Evolutionary conservation across 2,888 invertebrate genomes (phyloP), one percentile per base, ranked within the genome.

Genomic region (Aphidius colemani): DNA sequence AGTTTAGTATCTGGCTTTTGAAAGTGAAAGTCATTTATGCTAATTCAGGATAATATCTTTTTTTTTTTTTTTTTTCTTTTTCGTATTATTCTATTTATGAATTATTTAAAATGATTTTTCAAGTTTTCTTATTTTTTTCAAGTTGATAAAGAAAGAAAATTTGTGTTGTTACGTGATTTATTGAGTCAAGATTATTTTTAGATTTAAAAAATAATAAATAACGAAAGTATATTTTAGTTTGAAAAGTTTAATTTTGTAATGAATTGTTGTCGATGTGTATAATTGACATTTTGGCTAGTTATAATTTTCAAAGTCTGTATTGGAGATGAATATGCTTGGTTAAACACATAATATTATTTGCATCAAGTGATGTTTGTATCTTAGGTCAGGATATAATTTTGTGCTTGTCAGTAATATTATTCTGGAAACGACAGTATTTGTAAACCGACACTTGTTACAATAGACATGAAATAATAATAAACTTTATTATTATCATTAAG

Each of bases 11-110:
- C 51, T 50, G 67, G 62, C 50, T 67, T 66, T 62, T 64, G 59
- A 18, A 60, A 61, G 55, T 60, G 53, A 59, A 50, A 67, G 60
- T 62, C 60, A 55, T 53, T 67, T 49, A 53, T 63, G 61, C 49
- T 55, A 59, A 64, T 59, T 53, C 57, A 58, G 39, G 56, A 59
- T 57, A 53, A 53, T 46, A 62, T 50, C 51, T 45, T 56, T 48
- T 13, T 41, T 50, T 11, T 45, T 40, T 39, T 61, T 18, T 51
- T 44, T 56, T 43, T 10, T 53, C 43, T 53, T 43, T n/a, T 50
- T 41, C 7, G 18, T 53, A 45, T 55, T 50, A 8, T 57, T 48
- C 39, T 53, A 41, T 63, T 57, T 59, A 49, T 56, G 44, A 9
- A 13, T 11, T 3, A 53, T 45, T 45, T 39, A 8, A 7, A 13